Conservation (phyloP, 2,888 invertebrate genomes). For the Callosobruchus maculatus region DNA sequence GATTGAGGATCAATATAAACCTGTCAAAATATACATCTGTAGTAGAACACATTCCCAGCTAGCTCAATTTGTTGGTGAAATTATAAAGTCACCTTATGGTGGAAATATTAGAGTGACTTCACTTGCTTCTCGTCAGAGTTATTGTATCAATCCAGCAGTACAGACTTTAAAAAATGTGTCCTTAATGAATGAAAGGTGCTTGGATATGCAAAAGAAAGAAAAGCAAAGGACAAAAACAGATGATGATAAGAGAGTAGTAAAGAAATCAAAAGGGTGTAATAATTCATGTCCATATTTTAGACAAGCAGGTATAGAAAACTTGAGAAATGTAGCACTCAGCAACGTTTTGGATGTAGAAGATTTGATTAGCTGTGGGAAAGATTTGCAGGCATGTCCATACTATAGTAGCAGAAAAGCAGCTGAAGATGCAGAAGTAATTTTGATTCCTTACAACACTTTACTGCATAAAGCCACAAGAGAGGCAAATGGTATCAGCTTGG, state of each 20-base stretch:
- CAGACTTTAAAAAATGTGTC: constrained; percentile 66
- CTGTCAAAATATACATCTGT: constrained; percentile 76
- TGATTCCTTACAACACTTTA: constrained; percentile 75
- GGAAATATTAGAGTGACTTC: constrained; percentile 71
- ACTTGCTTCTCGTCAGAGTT: constrained; percentile 86
- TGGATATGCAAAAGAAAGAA: constrained; percentile 73
- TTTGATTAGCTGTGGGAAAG: constrained; percentile 64
- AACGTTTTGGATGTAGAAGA: constrained; percentile 88
- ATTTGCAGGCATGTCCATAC: constrained; percentile 85
- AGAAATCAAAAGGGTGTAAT: constrained; percentile 56
- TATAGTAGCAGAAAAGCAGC: constrained; percentile 83
- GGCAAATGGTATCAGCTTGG: constrained; percentile 62
- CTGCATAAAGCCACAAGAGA: constrained; percentile 74
- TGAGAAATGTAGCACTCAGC: constrained; percentile 63
- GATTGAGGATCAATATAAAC: constrained; percentile 48
- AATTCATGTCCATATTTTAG: constrained; percentile 69
- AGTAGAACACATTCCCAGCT: constrained; percentile 97
- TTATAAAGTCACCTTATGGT: constrained; percentile 76
- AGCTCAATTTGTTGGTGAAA: constrained; percentile 90
- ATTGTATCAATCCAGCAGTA: constrained; percentile 85
- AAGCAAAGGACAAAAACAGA: constrained; percentile 56
- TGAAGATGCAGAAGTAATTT: constrained; percentile 77
- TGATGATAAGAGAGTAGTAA: constrained; percentile 60
- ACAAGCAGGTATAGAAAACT: constrained; percentile 57
- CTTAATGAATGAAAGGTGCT: constrained; percentile 86